phyloP scores from a whole-genome alignment of 2,797 vertebrate genomes.

The Pangasius larnaudii region DNA sequence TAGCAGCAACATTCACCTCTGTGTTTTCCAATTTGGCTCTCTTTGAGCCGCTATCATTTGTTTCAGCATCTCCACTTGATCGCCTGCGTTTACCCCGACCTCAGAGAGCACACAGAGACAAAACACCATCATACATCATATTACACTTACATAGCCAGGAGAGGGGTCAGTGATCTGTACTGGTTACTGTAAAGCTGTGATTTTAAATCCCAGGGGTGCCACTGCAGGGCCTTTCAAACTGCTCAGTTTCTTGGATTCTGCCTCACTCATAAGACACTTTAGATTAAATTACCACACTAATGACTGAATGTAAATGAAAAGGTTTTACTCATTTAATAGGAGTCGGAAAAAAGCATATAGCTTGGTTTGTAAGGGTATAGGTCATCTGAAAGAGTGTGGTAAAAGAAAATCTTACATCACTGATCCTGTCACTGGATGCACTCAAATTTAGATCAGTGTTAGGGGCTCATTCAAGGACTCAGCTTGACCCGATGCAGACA shows the following conservation, averaged over 20 bases:
- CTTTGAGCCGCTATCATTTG: constrained; percentile 71
- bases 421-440: neutral
- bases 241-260: neutral
- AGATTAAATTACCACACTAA: neutral
- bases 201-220: neutral
- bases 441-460: neutral
- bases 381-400: neutral
- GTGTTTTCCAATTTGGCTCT: constrained; percentile 67
- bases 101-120: constrained; percentile 29
- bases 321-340: neutral
- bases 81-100: constrained; percentile 76
- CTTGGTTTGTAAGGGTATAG: neutral
- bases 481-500: neutral
- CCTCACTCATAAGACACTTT: neutral
- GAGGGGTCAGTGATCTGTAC: neutral
- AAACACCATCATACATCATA: neutral
- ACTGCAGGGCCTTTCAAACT: neutral
- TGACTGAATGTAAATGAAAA: neutral
- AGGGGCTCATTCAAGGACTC: neutral
- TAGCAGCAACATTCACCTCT: constrained; percentile 57
- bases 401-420: neutral
- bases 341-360: neutral
- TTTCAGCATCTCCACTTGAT: constrained; percentile 72
- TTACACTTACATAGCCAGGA: neutral
- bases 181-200: neutral